Percentiles rank a stretch among this genome's conserved stretches.
These are phyloP conservation scores for Kryptolebias marmoratus DNA, from an alignment of 2,113 vertebrate species.

Conservation along the genomic window DNA sequence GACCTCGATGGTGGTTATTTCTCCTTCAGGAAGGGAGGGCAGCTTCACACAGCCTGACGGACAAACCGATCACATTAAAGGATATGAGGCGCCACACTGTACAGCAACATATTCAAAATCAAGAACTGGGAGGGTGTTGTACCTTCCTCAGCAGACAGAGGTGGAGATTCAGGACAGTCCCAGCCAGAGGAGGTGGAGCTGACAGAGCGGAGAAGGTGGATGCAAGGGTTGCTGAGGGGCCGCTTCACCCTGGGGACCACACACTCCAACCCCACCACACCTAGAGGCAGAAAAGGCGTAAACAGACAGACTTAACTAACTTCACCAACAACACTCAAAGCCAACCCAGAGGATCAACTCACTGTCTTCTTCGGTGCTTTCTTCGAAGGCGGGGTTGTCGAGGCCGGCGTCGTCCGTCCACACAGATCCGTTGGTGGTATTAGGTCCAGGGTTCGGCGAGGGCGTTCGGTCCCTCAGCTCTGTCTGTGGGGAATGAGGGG, in stretches of 20 bases:
- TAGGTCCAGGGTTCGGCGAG: conserved; percentile 66
- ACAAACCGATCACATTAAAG: conserved; percentile 24
- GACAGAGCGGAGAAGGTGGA: conserved; percentile 71
- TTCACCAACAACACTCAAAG: not conserved
- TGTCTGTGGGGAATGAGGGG: conserved; percentile 76
- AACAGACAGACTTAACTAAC: not conserved
- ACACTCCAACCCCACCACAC: conserved; percentile 71
- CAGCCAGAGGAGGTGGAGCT: conserved; percentile 78
- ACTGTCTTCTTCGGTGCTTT: conserved; percentile 88
- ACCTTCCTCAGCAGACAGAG: conserved; percentile 78
- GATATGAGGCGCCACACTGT: conserved; percentile 1
- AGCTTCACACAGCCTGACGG: conserved; percentile 83
- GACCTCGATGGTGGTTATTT: conserved; percentile 96
- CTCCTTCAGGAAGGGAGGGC: conserved; percentile 94
- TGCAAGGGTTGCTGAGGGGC: conserved; percentile 79
- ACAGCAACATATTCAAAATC: no score
- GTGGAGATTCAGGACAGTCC: conserved; percentile 80
- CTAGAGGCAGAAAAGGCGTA: conserved; percentile 44
- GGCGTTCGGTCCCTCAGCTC: conserved; percentile 72
- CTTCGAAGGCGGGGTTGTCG: conserved; percentile 94
- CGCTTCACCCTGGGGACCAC: conserved; percentile 73
- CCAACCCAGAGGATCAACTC: conserved; percentile 60
- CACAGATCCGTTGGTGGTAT: conserved; percentile 69
- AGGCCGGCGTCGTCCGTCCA: conserved; percentile 89
- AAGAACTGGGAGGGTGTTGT: conserved; percentile 1